These are phyloP conservation scores for Celastrina argiolus DNA, from an alignment of 2,888 invertebrate genomes.

Conservation along the genomic window DNA sequence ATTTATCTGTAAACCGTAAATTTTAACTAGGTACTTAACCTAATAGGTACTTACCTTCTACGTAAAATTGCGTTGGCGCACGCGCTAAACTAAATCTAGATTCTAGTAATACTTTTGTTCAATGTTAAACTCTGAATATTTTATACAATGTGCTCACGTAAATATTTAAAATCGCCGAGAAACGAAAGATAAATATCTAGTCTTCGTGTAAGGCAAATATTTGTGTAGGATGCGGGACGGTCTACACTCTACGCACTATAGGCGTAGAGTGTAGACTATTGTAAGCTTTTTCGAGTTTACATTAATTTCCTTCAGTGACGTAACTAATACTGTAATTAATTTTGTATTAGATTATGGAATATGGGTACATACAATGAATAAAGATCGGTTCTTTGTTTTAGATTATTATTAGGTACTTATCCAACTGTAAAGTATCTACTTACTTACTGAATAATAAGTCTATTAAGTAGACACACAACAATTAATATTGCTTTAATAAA, in stretches of 20 bases:
- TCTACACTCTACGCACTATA: not conserved
- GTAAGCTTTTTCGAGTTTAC: not conserved
- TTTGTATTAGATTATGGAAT: not conserved
- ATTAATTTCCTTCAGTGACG: not conserved
- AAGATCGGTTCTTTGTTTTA: too few species aligned
- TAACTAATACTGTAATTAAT: not conserved
- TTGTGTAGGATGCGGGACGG: constrained; percentile 2
- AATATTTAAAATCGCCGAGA: not conserved
- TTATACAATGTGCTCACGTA: not conserved
- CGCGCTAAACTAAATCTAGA: not conserved
- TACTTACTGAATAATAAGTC: too few species aligned
- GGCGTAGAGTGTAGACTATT: not conserved
- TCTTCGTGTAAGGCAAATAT: not conserved
- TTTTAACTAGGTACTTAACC: too few species aligned
- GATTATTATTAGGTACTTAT: too few species aligned
- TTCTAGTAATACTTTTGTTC: not conserved
- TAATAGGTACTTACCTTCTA: too few species aligned
- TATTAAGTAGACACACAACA: too few species aligned
- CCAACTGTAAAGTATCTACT: too few species aligned
- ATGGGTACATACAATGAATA: too few species aligned
- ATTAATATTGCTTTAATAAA: too few species aligned
- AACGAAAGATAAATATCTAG: not conserved
- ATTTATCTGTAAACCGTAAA: too few species aligned
- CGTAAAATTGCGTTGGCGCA: not conserved
- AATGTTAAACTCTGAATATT: not conserved